Evolutionary conservation across 2,888 invertebrate species (phyloP).

Genomic region (Orthonychiurus folsomi): DNA sequence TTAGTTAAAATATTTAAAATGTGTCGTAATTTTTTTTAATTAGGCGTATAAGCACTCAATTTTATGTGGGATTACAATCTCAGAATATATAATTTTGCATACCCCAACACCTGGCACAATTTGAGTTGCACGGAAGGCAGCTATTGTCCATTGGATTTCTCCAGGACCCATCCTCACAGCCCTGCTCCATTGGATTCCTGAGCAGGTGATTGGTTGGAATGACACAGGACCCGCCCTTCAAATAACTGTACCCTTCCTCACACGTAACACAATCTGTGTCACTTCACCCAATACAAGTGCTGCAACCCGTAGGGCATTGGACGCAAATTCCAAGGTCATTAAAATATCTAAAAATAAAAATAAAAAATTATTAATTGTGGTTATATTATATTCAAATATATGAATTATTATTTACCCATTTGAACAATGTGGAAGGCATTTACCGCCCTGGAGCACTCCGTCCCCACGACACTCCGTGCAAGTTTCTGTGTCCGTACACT

Average conservation of each 20-base stretch:
- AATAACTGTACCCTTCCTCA: constrained; percentile 67
- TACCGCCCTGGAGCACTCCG: constrained; percentile 69
- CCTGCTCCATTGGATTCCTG: neutral
- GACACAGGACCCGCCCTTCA: constrained; percentile 63
- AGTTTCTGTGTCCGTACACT: constrained; percentile 56
- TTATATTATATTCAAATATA: neutral
- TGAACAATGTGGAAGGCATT: constrained; percentile 70
- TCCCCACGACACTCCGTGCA: constrained; percentile 70
- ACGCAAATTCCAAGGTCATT: constrained; percentile 74
- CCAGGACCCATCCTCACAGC: constrained; percentile 76
- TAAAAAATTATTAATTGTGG: neutral
- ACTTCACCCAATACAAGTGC: constrained; percentile 74
- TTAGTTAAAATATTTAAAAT: too few relatives aligned
- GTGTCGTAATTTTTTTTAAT: too few relatives aligned
- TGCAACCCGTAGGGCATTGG: constrained; percentile 74
- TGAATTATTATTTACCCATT: constrained; percentile 49
- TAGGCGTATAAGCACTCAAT: too few relatives aligned
- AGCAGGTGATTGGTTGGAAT: constrained; percentile 15
- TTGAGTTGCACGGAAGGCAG: constrained; percentile 80
- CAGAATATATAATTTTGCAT: constrained; percentile 21
- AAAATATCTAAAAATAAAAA: constrained; percentile 57
- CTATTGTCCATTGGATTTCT: constrained; percentile 56
- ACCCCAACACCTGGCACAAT: constrained; percentile 80
- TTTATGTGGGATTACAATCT: too few relatives aligned
- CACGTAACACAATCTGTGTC: constrained; percentile 78